Evolutionary conservation across 1,140 invertebrate genomes (phyloP), one percentile per base, ranked within the genome.

Genomic region (Ceratina australensis): DNA sequence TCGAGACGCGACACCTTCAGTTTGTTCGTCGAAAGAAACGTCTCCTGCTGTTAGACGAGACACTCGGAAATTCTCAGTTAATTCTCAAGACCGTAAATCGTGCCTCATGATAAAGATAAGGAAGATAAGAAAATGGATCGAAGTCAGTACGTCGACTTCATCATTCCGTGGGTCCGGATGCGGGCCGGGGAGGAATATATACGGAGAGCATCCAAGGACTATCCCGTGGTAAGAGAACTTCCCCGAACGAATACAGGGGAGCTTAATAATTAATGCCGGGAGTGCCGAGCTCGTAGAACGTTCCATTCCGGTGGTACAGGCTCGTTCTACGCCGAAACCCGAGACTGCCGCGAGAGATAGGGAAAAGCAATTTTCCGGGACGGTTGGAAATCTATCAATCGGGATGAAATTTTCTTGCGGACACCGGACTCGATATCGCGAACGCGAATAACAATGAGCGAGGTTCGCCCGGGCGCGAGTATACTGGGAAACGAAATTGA

Each of bases 161-260:
- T 88, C 12, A 83, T 81, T 15, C 85, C 86, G 18, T 90, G 86
- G 86, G 79, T 82, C 20, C 68, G 28, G 24, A 86, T 88, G 88
- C 84, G 82, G 72, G 80, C 73, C 20, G 18, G 12, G 5, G 75
- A 80, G 28, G 68, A 84, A 75, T 12, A 66, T 5, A 84, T 84
- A 63, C 78, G 42, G 13, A 87, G 73, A 59, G 57, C 72, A 7
- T 60, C 47, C 5, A 80, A 28, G 60, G 3, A 33, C 61, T 69
- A 73, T 24, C 57, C 13, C 33, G 42, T 75, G 61, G 83, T 79
- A 63, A 81, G 68, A 73, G 52, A 15, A 42, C 66, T 52, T 54
- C 49, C 33, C 56, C 42, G 47, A 66, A 64, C 28, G 50, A 64
- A 67, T 59, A 49, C 42, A 47, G 22, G n/a, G n/a, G 47, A 49